These are phyloP conservation scores for Vombatus ursinus DNA, from an alignment of 2,113 vertebrate species.

Conservation along the genomic window DNA sequence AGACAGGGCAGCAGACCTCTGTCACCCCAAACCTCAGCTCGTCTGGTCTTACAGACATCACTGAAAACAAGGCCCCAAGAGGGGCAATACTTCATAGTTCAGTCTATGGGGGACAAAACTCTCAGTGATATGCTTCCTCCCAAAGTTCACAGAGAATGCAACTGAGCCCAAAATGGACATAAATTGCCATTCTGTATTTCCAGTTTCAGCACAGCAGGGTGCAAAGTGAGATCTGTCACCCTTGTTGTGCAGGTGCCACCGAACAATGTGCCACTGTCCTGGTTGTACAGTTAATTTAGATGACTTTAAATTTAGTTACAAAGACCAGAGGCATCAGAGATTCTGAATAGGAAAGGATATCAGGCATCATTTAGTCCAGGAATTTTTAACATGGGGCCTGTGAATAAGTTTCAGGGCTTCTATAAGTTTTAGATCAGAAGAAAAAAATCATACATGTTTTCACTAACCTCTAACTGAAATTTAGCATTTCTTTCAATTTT, in stretches of 20 bases:
- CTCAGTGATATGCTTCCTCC: constrained; percentile 54
- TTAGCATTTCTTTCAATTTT: not conserved
- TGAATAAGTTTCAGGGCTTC: not conserved
- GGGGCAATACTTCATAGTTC: constrained; percentile 56
- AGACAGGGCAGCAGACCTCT: constrained; percentile 29
- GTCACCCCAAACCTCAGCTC: constrained; percentile 27
- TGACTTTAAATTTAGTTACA: constrained; percentile 42
- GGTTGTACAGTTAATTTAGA: constrained; percentile 36
- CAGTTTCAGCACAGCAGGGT: not conserved
- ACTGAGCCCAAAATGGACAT: not conserved
- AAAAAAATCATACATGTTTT: not conserved
- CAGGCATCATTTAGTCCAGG: not conserved
- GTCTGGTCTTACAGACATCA: constrained; percentile 42
- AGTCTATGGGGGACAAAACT: constrained; percentile 49
- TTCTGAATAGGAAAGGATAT: not conserved
- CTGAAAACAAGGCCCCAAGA: constrained; percentile 48
- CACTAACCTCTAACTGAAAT: not conserved
- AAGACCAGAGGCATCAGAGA: not conserved
- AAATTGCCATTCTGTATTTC: constrained; percentile 50
- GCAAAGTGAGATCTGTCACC: not conserved
- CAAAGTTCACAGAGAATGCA: not conserved
- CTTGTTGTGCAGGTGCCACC: constrained; percentile 34
- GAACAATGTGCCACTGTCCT: constrained; percentile 55
- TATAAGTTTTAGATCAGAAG: not conserved
- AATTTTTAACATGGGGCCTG: not conserved